Conservation (phyloP, 1,140 invertebrate genomes). For the Lordiphosa stackelbergi region DNA sequence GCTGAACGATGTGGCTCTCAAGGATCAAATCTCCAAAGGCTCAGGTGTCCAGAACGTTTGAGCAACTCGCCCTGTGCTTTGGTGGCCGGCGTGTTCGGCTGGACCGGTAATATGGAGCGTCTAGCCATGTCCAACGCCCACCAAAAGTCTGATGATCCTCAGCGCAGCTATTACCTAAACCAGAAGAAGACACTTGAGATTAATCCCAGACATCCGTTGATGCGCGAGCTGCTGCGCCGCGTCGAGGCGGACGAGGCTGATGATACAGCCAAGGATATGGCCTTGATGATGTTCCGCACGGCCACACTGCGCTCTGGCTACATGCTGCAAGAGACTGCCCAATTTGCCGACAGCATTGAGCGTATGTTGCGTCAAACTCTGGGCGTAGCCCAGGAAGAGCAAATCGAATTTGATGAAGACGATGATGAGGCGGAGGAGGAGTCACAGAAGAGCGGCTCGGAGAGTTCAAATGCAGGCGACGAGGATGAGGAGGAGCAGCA, state of each 20-base stretch:
- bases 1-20: conserved; percentile 91
- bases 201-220: conserved; percentile 97
- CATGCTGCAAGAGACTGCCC: conserved; percentile 89
- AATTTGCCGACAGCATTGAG: conserved; percentile 93
- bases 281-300: conserved; percentile 94
- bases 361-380: conserved; percentile 89
- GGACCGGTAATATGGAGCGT: conserved; percentile 99
- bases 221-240: conserved; percentile 91
- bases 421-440: conserved; percentile 70
- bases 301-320: conserved; percentile 94
- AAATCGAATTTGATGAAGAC: conserved; percentile 79
- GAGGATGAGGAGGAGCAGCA: conserved; percentile 62
- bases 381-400: conserved; percentile 88
- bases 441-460: conserved; percentile 28
- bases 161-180: conserved; percentile 92
- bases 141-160: conserved; percentile 95
- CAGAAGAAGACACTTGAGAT: conserved; percentile 99
- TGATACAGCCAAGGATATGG: conserved; percentile 90
- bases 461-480: conserved; percentile 56
- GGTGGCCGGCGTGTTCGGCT: conserved; percentile 97
- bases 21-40: conserved; percentile 92
- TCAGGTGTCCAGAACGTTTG: conserved; percentile 92
- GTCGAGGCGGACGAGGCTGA: conserved; percentile 90
- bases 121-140: conserved; percentile 97
- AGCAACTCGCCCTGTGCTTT: conserved; percentile 96